Base-by-base conservation (phyloP, 53 echinoderm and acorn worm species). In the Arbacia lixula region DNA sequence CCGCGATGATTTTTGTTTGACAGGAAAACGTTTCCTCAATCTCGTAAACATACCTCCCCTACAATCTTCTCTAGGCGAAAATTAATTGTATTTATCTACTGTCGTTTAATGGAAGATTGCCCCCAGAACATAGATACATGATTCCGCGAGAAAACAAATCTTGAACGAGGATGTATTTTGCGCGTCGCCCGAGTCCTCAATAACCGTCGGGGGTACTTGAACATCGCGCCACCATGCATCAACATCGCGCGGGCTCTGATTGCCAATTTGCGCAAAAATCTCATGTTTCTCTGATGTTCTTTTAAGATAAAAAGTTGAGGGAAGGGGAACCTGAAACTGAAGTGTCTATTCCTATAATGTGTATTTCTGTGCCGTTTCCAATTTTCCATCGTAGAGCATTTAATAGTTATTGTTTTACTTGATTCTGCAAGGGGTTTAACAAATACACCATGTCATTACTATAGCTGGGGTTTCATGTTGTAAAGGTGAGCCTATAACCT, bases 41-140 rank as follows among this genome's bases (percentile, higher is more conserved):
- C 36, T 41, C 42, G 41, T 2, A 69, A 69, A 43, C 69, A 69
- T 27, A 40, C 69, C 69, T 29, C 43, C 42, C 36, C 21, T 36
- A 19, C 14, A 62, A 69, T 69, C 69, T 69, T 69, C 69, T 36
- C 28, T 29, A 30, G 74, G 74, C 74, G 50, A 32, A 58, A 58
- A 77, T 77, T 58, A 56, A 77, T 57, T 39, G 77, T 57, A 77
- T 77, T 77, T 58, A 77, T 77, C 77, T 57, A 77, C 77, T 77
- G 74, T 58, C 57, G 58, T 77, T 56, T 77, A 77, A 77, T 77
- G 77, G 77, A 77, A 77, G 58, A 77, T 77, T 77, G 77, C 57
- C 37, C 36, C 26, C 58, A 36, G 60, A 57, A 77, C 56, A 58
- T 36, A 55, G 75, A 75, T 75, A 58, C 40, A 58, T 24, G 77